Base-by-base conservation (phyloP, 2,888 invertebrate species). In the Noctuana brunneofusca region DNA sequence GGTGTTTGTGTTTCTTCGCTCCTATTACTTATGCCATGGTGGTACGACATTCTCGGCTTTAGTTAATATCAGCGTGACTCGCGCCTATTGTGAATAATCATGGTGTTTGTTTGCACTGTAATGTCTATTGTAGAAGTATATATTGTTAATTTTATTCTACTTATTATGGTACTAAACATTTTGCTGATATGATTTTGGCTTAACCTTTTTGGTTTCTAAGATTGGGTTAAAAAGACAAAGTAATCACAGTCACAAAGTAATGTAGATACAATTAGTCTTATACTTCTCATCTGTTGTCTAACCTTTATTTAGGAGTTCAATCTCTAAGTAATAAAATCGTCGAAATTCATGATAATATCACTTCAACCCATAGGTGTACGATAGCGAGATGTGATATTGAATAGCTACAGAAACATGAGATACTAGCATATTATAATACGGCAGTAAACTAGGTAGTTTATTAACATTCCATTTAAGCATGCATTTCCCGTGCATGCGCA, bases 1-100 rank as follows among this genome's bases (percentile, higher is more conserved):
- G 81, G 84, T 88, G 89, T 89, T 88, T 89, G 86, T 75, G 78
- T 84, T 87, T 84, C 87, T 86, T 83, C 74, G 67, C 73, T 64
- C 72, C 76, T 73, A 81, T 83, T 81, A 81, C 78, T 76, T 72
- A 78, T 72, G 76, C 38, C 20, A 62, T 14, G 48, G 43, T 43
- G 41, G 41, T 18, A 55, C 58, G 58, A 58, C 58, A 58, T 58
- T 55, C 62, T 62, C 62, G 55, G 55, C 38, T 49, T 62, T 55
- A 55, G 48, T 62, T 62, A 62, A 62, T 62, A 55, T 55, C 48
- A 54, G 32, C 60, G 35, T 48, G 54, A 54, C 53, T 60, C 35
- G 59, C 53, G 11, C 46, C 32, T 24, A 32, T 53, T 48, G 46
- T 48, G 53, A 35, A 18, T 48, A 32, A 35, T 59, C 59, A 59